Conservation (phyloP, 2,888 invertebrate genomes). For the Apoda limacodes region DNA sequence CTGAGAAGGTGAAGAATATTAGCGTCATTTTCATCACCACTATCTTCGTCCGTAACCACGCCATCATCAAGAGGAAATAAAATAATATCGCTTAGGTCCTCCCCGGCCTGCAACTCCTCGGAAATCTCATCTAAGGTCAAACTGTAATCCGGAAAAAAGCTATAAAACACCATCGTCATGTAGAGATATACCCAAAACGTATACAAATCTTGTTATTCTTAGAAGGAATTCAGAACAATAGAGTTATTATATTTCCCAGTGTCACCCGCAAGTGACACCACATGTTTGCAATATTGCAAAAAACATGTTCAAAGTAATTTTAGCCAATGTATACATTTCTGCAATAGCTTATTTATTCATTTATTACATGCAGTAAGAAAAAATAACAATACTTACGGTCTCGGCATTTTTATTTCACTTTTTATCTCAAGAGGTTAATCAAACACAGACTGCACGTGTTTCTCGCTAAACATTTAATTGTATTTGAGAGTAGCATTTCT, state of each 20-base stretch:
- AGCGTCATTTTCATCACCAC: constrained; percentile 14
- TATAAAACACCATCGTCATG: neutral
- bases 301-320: neutral
- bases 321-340: too few relatives aligned
- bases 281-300: neutral
- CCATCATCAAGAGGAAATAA: constrained; percentile 11
- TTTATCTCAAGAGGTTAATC: neutral
- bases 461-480: too few relatives aligned
- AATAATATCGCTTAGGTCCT: constrained; percentile 7
- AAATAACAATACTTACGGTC: neutral
- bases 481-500: too few relatives aligned
- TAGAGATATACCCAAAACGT: constrained; percentile 1
- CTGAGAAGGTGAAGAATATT: constrained; percentile 11
- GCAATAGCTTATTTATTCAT: too few relatives aligned
- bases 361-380: too few relatives aligned
- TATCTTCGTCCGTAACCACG: constrained; percentile 11
- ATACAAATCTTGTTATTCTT: constrained; percentile 2
- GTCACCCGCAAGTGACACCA: too few relatives aligned
- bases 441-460: neutral
- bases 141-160: constrained; percentile 2
- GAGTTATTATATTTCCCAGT: neutral
- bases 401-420: constrained; percentile 2
- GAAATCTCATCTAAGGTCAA: constrained; percentile 6
- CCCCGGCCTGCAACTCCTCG: constrained; percentile 3
- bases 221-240: constrained; percentile 1